These are phyloP conservation scores for Colossoma macropomum DNA, from an alignment of 2,113 vertebrate genomes.

Conservation along the genomic window DNA sequence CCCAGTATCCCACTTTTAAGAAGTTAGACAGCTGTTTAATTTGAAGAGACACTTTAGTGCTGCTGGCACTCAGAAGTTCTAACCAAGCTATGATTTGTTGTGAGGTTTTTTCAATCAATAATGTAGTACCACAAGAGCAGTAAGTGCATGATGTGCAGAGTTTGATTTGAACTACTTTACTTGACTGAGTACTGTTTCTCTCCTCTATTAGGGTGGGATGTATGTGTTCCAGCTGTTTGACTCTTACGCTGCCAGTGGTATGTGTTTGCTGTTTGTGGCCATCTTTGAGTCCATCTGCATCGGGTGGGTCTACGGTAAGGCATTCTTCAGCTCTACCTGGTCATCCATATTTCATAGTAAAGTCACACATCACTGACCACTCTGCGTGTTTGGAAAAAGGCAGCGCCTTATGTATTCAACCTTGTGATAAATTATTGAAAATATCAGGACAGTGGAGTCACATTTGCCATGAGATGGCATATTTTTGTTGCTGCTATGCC, in stretches of 20 bases:
- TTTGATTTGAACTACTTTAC: neutral
- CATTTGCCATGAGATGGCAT: neutral
- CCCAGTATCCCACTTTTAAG: no score
- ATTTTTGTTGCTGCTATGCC: constrained; percentile 69
- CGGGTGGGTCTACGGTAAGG: constrained; percentile 97
- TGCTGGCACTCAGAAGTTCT: neutral
- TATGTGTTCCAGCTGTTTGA: constrained; percentile 98
- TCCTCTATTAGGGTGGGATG: constrained; percentile 89
- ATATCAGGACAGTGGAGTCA: neutral
- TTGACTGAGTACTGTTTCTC: constrained; percentile 13
- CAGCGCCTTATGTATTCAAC: neutral
- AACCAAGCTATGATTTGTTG: neutral
- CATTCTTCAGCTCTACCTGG: constrained; percentile 16
- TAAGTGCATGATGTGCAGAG: neutral
- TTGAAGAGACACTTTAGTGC: neutral
- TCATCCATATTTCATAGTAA: neutral
- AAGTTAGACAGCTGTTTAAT: neutral
- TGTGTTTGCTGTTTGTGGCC: constrained; percentile 98
- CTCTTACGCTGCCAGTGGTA: constrained; percentile 94
- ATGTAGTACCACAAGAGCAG: constrained; percentile 23
- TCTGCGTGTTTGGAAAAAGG: neutral
- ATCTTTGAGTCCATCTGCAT: constrained; percentile 98
- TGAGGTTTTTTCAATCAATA: neutral
- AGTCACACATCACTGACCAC: neutral
- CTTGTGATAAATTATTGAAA: neutral